Evolutionary conservation across 2,113 vertebrate genomes (phyloP), one percentile per base, ranked within the genome.

Genomic region (Cinclus cinclus): DNA sequence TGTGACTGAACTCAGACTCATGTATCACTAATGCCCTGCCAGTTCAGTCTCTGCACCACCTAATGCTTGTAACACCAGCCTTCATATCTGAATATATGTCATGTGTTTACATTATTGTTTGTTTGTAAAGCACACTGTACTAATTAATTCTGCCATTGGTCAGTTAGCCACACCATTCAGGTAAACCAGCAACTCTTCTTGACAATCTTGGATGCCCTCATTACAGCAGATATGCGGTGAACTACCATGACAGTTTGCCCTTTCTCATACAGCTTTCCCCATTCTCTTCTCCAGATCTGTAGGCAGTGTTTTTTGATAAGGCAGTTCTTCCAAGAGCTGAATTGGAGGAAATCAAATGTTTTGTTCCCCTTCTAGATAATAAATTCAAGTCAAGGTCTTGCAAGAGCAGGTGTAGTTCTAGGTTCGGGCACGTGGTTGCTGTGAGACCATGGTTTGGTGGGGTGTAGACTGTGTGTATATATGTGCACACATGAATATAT

Each of bases 401-500:
- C 37, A 68, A 65, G 35, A 76, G 37, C 22, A 68, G 10, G 13
- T 33, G 28, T 23, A 13, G 25, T 19, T 73, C 39, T 39, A 21
- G 41, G 37, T 77, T 76, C 30, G 47, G 42, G 30, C 49, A 73
- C 0, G 0, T 47, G 5, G 31, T 63, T 91, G 28, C 31, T 62
- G 35, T 62, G 52, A 60, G 28, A 59, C 18, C 53, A 3, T 15
- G 59, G 13, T 49, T 80, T 74, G 13, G 13, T 52, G 37, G 55
- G 11, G 23, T 46, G 4, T 41, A 30, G 41, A 11, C 25, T 39
- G 33, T 46, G 44, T 75, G 39, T 53, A 10, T 47, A 23, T 37
- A 31, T 27, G 11, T 47, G 47, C 2, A n/a, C 55, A 53, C 3
- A 12, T 4, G 0, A 21, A 13, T 17, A 5, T 15, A 2, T 22